These are phyloP conservation scores for Chloromyia formosa DNA, from an alignment of 2,888 invertebrate genomes.

Conservation along the genomic window DNA sequence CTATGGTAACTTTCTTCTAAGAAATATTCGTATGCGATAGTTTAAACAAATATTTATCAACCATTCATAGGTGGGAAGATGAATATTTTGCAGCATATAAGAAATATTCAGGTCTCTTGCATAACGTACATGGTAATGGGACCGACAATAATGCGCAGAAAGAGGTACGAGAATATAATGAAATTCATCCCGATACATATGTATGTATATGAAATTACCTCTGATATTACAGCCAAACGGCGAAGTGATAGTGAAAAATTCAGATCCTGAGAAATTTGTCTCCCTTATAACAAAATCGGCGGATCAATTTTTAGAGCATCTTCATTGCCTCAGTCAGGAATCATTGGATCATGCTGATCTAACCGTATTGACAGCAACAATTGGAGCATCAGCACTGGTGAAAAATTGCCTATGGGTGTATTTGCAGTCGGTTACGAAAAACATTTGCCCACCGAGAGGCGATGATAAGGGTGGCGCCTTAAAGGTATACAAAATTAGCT, in stretches of 20 bases:
- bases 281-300: constrained; percentile 75
- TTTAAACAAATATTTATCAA: too few species aligned
- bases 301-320: constrained; percentile 76
- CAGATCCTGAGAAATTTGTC: constrained; percentile 81
- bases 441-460: constrained; percentile 61
- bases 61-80: constrained; percentile 77
- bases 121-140: constrained; percentile 49
- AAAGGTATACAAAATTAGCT: too few species aligned
- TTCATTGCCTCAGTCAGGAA: constrained; percentile 82
- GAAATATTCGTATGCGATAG: too few species aligned
- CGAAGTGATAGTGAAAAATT: constrained; percentile 75
- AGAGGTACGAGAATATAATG: constrained; percentile 53
- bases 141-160: constrained; percentile 55
- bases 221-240: constrained; percentile 54
- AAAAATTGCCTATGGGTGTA: constrained; percentile 83
- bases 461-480: constrained; percentile 63
- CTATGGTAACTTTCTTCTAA: constrained; percentile 69
- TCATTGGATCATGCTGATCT: constrained; percentile 86
- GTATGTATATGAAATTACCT: too few species aligned
- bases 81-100: constrained; percentile 81
- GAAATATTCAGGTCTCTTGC: constrained; percentile 69
- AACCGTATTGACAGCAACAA: constrained; percentile 80
- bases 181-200: too few species aligned
- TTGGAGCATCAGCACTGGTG: constrained; percentile 81
- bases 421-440: constrained; percentile 66